Base-by-base conservation (phyloP, 92 coral and sea anemone genomes). In the Palythoa heliodiscus region DNA sequence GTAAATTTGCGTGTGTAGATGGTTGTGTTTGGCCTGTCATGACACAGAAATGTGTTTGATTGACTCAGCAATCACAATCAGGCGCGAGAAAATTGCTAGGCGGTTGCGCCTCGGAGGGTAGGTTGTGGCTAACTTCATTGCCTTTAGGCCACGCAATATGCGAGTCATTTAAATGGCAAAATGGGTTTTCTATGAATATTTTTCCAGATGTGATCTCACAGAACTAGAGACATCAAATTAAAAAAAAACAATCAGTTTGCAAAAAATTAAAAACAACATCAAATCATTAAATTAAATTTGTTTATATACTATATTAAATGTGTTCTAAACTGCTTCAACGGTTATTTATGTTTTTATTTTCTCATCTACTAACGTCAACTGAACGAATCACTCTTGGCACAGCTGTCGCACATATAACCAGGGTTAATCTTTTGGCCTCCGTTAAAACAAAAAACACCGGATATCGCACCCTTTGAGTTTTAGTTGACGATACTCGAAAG, bases 1-100 rank as follows among this genome's bases (percentile, higher is more conserved):
- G 66, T 76, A 76, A 53, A 76, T 76, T 76, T 76, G 81, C 81
- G 81, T 76, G 81, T 76, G 13, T 5, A 43, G 50, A 5, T 53
- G 2, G 66, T 75, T 53, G 64, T 52, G 43, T 52, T 24, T 23
- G 68, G 23, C 81, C 53, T 54, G 81, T 54, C 81, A 76, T 53
- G 67, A 76, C 63, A 50, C 25, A 53, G 67, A 53, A 76, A 76
- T 15, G 61, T 53, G 22, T 58, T 76, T 76, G 81, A 76, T 76
- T 76, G 48, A 53, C 53, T 76, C 81, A 53, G 67, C 67, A 76
- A 54, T 76, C 50, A 54, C n/a, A 76, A 35, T 19, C 8, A n/a
- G n/a, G n/a, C n/a, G 25, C 13, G 24, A 10, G 67, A 53, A 54
- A 25, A 9, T 10, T 29, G 37, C 66, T 39, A 76, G 19, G 35